Evolutionary conservation across 2,797 vertebrate genomes (phyloP).

Genomic region (Sebastes nivosus): DNA sequence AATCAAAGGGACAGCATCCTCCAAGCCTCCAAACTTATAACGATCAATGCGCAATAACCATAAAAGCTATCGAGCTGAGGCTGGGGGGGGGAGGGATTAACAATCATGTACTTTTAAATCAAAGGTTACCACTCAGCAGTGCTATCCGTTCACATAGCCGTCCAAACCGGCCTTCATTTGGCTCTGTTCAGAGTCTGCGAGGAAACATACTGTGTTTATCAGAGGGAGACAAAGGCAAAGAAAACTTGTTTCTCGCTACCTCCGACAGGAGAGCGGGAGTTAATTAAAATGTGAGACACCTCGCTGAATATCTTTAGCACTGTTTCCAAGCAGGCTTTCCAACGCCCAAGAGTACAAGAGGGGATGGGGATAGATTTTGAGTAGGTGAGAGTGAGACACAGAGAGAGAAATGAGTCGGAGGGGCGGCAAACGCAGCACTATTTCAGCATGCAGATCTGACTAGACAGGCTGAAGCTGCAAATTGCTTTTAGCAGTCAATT

Average conservation of each 20-base stretch:
- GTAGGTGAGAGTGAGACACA: constrained; percentile 53
- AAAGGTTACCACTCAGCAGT: constrained; percentile 40
- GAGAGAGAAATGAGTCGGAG: constrained; percentile 44
- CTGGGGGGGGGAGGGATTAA: constrained; percentile 18
- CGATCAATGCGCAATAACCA: constrained; percentile 72
- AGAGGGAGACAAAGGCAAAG: constrained; percentile 44
- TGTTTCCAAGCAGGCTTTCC: constrained; percentile 43
- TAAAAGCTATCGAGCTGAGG: constrained; percentile 61
- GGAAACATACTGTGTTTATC: constrained; percentile 28
- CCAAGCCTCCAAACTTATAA: constrained; percentile 52
- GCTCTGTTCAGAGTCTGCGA: constrained; percentile 18
- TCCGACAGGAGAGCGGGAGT: constrained; percentile 50
- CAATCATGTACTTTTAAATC: constrained; percentile 51
- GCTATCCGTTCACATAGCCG: background rate
- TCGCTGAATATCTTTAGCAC: constrained; percentile 70
- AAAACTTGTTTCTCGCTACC: constrained; percentile 37
- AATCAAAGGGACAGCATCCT: constrained; percentile 57
- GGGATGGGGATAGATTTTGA: constrained; percentile 24
- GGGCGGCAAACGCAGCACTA: constrained; percentile 46
- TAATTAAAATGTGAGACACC: constrained; percentile 74
- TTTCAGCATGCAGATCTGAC: constrained; percentile 56
- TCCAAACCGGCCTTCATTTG: background rate
- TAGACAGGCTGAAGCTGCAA: constrained; percentile 73
- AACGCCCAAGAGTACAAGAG: constrained; percentile 39
- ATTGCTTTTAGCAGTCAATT: constrained; percentile 84